These are phyloP conservation scores for Ictalurus punctatus DNA, from an alignment of 2,113 vertebrate species.

Conservation along the genomic window DNA sequence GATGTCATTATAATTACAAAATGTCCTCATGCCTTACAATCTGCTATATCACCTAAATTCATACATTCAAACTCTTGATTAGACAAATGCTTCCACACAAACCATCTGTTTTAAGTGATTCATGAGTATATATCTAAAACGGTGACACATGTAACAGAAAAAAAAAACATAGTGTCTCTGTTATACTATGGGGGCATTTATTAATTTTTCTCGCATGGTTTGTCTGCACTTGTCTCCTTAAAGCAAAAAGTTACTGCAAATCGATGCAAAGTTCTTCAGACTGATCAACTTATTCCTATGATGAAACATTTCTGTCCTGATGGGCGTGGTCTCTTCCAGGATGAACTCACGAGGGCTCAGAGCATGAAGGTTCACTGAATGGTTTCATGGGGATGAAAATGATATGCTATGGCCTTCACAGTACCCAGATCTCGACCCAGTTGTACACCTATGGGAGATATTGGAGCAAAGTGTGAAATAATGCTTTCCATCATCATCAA, in stretches of 20 bases:
- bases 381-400: background rate
- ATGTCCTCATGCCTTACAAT: background rate
- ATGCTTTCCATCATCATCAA: background rate
- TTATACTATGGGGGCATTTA: background rate
- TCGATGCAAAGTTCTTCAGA: background rate
- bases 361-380: background rate
- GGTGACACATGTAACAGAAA: background rate
- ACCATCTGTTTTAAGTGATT: background rate
- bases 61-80: background rate
- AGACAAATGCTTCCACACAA: background rate
- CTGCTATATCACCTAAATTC: background rate
- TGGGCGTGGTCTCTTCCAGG: background rate
- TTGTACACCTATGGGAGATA: background rate
- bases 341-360: background rate
- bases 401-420: background rate
- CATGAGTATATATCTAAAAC: background rate
- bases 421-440: background rate
- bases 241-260: background rate
- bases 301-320: background rate
- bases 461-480: background rate
- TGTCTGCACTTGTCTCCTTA: background rate
- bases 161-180: background rate
- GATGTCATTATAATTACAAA: background rate
- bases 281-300: background rate
- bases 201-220: background rate